These are phyloP conservation scores for Craterocephalus amniculus DNA, from an alignment of 2,797 vertebrate genomes.

Conservation along the genomic window DNA sequence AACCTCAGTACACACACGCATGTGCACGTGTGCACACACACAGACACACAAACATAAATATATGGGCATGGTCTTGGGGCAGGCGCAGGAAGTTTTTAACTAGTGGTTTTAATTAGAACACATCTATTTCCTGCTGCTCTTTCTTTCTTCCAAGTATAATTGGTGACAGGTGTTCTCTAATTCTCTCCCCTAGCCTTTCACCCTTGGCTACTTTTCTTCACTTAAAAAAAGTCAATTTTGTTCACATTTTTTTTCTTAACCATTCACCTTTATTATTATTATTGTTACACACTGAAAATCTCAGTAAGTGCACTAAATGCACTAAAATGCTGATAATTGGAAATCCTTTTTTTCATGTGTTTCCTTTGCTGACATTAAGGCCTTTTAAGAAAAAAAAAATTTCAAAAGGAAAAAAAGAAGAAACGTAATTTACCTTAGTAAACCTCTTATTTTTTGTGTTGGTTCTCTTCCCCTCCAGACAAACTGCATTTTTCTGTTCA, in stretches of 20 bases:
- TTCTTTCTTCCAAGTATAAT: constrained; percentile 93
- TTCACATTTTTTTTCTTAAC: constrained; percentile 14
- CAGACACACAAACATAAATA: constrained; percentile 17
- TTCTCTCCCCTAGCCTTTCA: constrained; percentile 59
- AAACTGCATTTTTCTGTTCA: constrained; percentile 17
- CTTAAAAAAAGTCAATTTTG: constrained; percentile 28
- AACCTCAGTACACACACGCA: constrained; percentile 1
- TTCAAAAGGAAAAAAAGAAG: no score
- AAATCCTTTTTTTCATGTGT: background rate
- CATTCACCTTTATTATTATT: background rate
- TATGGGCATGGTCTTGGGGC: constrained; percentile 82
- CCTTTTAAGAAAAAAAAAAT: background rate
- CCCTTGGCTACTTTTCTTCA: constrained; percentile 37
- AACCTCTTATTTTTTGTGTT: background rate
- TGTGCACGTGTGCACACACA: constrained; percentile 3
- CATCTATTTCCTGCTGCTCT: constrained; percentile 96
- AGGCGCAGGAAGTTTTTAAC: constrained; percentile 99
- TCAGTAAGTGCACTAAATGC: background rate
- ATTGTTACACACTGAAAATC: constrained; percentile 2
- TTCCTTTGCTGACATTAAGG: background rate
- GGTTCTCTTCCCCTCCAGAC: background rate
- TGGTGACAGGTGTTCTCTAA: constrained; percentile 96
- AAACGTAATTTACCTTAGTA: constrained; percentile 5
- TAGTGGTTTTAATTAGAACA: constrained; percentile 98
- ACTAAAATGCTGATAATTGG: constrained; percentile 15